phyloP scores from a whole-genome alignment of 2,113 vertebrate species.

The Osmerus eperlanus region DNA sequence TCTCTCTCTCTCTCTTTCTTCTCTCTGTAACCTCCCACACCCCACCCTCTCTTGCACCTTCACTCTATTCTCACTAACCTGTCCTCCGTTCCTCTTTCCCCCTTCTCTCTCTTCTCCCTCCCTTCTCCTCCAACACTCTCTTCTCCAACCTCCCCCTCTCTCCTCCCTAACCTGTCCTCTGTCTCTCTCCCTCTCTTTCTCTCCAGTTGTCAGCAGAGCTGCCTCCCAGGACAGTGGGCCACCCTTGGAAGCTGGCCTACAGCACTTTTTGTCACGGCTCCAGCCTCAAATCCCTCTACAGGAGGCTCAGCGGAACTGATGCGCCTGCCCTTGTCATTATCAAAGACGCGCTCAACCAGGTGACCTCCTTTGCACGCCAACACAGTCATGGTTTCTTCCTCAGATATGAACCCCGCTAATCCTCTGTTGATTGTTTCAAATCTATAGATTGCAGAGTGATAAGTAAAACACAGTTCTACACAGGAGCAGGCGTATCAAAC shows the following conservation, averaged over 20 bases:
- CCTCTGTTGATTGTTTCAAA: too few relatives aligned
- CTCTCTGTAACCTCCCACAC: neutral
- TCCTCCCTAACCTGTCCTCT: neutral
- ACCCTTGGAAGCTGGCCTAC: slow-evolving; percentile 69
- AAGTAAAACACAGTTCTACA: neutral
- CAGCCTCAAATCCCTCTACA: slow-evolving; percentile 78
- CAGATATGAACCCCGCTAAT: too few relatives aligned
- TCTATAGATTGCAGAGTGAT: too few relatives aligned
- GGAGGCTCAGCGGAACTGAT: slow-evolving; percentile 66
- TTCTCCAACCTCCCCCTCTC: neutral
- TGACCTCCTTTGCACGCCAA: slow-evolving; percentile 23
- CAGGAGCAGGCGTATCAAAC: neutral
- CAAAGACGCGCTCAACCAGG: slow-evolving; percentile 72
- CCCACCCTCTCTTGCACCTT: neutral
- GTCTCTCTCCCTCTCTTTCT: neutral
- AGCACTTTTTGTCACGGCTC: slow-evolving; percentile 70
- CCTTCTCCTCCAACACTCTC: neutral
- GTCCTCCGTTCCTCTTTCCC: neutral
- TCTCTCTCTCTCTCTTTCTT: neutral
- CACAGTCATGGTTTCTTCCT: too few relatives aligned
- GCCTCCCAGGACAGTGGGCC: slow-evolving; percentile 70
- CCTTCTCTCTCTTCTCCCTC: neutral
- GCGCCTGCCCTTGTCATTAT: slow-evolving; percentile 72
- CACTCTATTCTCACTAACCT: neutral
- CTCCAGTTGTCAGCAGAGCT: slow-evolving; percentile 70